phyloP scores from a whole-genome alignment of 2,113 vertebrate species.

The Phylloscopus trochiloides region DNA sequence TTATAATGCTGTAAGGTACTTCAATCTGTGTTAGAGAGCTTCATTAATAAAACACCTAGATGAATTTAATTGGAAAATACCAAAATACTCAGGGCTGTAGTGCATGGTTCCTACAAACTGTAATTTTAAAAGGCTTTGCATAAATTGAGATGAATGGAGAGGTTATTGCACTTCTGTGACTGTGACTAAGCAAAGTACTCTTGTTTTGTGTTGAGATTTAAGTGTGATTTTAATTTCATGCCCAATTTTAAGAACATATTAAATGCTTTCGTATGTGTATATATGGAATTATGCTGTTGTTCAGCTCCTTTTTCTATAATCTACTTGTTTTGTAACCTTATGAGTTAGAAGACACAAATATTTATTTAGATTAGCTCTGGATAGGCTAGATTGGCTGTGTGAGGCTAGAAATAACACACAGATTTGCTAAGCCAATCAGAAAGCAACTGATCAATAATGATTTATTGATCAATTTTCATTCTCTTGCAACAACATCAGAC shows the following conservation, averaged over 20 bases:
- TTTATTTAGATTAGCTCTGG: slow-evolving; percentile 5
- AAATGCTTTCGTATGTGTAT: not conserved
- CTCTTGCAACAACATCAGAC: slow-evolving; percentile 1
- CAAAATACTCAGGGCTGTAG: not conserved
- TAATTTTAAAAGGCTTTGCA: not conserved
- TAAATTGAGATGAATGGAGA: not conserved
- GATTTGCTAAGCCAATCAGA: slow-evolving; percentile 32
- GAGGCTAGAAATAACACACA: not conserved
- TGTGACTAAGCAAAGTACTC: not conserved
- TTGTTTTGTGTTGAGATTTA: not conserved
- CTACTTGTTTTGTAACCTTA: not conserved
- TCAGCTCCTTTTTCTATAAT: not conserved
- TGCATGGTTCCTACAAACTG: not conserved
- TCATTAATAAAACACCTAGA: not conserved
- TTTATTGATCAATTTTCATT: slow-evolving; percentile 52
- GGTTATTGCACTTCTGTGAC: not conserved
- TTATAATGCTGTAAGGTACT: not conserved
- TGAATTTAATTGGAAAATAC: not conserved
- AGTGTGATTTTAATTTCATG: not conserved
- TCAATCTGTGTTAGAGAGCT: not conserved
- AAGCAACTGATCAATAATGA: slow-evolving; percentile 52
- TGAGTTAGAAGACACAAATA: not conserved
- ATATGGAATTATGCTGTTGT: not conserved
- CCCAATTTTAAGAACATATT: not conserved
- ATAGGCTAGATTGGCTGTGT: not conserved